These are phyloP conservation scores for Pseudocheirus occidentalis DNA, from an alignment of 2,797 vertebrate genomes.

Conservation along the genomic window DNA sequence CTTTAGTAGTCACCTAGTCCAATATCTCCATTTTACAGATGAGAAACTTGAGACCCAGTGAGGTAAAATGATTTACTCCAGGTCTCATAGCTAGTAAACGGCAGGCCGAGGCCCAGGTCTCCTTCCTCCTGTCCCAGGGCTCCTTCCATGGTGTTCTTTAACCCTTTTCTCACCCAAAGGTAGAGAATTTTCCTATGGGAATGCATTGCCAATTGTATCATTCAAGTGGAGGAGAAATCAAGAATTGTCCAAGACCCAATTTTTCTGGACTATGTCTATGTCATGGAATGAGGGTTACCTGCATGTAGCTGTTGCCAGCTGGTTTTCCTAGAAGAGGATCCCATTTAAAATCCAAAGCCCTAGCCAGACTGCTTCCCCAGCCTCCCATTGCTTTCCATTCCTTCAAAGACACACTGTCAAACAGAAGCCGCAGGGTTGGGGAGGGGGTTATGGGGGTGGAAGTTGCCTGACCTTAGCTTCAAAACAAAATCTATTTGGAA, in stretches of 20 bases:
- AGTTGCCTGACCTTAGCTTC: slow-evolving; percentile 58
- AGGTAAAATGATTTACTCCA: neutral
- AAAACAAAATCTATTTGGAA: slow-evolving; percentile 57
- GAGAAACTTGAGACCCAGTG: neutral
- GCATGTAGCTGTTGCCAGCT: neutral
- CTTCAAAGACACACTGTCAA: slow-evolving; percentile 68
- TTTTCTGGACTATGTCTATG: neutral
- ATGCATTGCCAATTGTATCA: neutral
- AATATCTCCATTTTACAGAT: neutral
- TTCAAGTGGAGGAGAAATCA: neutral
- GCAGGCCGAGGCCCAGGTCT: neutral
- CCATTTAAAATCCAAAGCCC: slow-evolving; percentile 11
- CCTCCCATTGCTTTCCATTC: slow-evolving; percentile 53
- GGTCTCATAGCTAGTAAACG: neutral
- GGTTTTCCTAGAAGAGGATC: slow-evolving; percentile 37
- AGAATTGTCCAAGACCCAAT: neutral
- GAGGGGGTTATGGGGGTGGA: neutral
- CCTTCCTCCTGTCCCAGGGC: neutral
- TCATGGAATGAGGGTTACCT: neutral
- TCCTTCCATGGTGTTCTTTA: neutral
- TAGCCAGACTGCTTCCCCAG: slow-evolving; percentile 8
- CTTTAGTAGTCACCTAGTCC: neutral
- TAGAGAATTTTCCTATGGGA: neutral
- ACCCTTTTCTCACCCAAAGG: neutral
- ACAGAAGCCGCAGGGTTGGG: slow-evolving; percentile 12